Evolutionary conservation across 2,888 invertebrate genomes (phyloP).

Genomic region (Hypena proboscidalis): DNA sequence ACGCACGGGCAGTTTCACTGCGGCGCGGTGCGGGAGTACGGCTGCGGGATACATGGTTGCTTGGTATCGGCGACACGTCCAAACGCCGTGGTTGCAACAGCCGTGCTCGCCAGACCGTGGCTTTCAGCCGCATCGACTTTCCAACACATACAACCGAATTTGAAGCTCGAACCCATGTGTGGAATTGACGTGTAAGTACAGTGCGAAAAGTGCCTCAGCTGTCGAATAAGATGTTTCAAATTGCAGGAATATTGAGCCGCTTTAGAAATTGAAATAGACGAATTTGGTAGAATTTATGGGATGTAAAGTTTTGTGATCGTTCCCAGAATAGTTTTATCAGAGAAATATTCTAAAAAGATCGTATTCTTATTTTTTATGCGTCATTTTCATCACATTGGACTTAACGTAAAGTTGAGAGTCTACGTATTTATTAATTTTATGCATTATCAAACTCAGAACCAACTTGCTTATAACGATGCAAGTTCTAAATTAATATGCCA

Average conservation of each 20-base stretch:
- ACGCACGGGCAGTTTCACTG: conserved; percentile 50
- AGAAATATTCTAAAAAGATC: too few relatives aligned
- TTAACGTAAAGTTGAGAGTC: too few relatives aligned
- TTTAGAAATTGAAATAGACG: not conserved
- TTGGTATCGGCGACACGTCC: conserved; percentile 76
- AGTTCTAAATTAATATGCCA: conserved; percentile 8
- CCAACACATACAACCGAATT: conserved; percentile 55
- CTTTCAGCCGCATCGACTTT: conserved; percentile 65
- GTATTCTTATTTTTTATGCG: too few relatives aligned
- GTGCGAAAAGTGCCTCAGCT: conserved; percentile 18
- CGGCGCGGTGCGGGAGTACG: conserved; percentile 7
- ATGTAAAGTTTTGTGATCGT: too few relatives aligned
- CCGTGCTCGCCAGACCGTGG: conserved; percentile 75
- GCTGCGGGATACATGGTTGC: conserved; percentile 41
- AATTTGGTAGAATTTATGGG: not conserved
- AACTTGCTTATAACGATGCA: too few relatives aligned
- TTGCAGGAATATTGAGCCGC: not conserved
- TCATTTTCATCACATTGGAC: too few relatives aligned
- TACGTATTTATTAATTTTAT: too few relatives aligned
- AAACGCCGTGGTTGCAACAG: conserved; percentile 41
- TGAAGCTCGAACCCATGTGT: conserved; percentile 35
- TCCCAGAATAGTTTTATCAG: too few relatives aligned
- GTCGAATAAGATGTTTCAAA: conserved; percentile 17
- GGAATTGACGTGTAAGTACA: conserved; percentile 26
- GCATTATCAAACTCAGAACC: too few relatives aligned